These are phyloP conservation scores for Ophion ventricosus DNA, from an alignment of 2,888 invertebrate species.

Conservation along the genomic window DNA sequence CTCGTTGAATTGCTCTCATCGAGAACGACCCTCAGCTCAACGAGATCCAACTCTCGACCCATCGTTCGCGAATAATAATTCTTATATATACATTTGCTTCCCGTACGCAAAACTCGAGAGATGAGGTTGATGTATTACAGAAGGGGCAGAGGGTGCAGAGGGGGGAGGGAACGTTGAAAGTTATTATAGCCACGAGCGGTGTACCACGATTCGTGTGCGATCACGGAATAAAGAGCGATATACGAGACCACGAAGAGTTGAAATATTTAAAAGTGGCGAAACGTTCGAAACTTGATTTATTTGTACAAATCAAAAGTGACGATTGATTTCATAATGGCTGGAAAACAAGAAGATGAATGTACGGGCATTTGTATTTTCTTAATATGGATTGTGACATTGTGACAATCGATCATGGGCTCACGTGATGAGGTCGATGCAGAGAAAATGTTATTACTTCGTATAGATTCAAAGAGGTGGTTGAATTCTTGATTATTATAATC, in stretches of 20 bases:
- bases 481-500: too few species aligned
- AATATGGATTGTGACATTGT: too few species aligned
- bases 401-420: background rate
- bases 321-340: background rate
- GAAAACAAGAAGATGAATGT: background rate
- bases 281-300: background rate
- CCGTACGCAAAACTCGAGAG: constrained; percentile 28
- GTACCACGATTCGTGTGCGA: background rate
- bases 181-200: constrained; percentile 25
- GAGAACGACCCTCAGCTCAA: constrained; percentile 33
- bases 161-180: constrained; percentile 12
- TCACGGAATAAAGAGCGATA: constrained; percentile 18
- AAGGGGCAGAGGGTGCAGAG: constrained; percentile 7
- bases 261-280: background rate
- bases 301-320: background rate
- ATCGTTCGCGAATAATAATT: constrained; percentile 42
- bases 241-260: constrained; percentile 6
- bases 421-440: background rate
- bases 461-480: too few species aligned
- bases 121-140: constrained; percentile 45
- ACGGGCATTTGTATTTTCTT: background rate
- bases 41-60: constrained; percentile 48
- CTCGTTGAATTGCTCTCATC: constrained; percentile 57
- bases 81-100: constrained; percentile 29
- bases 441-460: too few species aligned